These are phyloP conservation scores for Mustela lutreola DNA, from an alignment of 2,113 vertebrate genomes.

Conservation along the genomic window DNA sequence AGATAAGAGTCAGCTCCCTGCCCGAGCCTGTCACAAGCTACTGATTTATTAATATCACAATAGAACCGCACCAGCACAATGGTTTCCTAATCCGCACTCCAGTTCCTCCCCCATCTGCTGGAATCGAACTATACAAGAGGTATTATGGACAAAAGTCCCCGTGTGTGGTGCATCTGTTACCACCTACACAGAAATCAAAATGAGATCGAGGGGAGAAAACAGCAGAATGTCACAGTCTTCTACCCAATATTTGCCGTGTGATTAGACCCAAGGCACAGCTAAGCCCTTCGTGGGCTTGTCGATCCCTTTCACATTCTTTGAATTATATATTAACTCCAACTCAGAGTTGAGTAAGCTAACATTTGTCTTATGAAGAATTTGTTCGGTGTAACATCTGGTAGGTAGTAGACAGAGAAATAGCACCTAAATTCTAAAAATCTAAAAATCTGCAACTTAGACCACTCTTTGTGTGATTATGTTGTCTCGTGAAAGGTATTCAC, in stretches of 20 bases:
- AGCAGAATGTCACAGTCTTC: not conserved
- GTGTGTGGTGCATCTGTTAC: not conserved
- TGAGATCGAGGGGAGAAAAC: not conserved
- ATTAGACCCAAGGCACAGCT: not conserved
- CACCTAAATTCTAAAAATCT: not conserved
- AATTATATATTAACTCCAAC: not conserved
- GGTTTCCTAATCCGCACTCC: not conserved
- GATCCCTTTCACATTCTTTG: constrained; percentile 23
- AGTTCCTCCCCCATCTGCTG: not conserved
- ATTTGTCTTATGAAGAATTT: not conserved
- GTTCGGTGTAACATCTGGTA: not conserved
- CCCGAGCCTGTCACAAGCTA: not conserved
- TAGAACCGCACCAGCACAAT: not conserved
- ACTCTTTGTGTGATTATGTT: not conserved
- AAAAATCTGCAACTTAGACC: not conserved
- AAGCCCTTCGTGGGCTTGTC: not conserved
- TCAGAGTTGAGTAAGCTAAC: not conserved
- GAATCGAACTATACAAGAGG: not conserved
- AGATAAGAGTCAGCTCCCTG: not conserved
- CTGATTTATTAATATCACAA: constrained; percentile 40
- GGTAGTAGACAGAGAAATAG: not conserved
- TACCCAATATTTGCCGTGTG: not conserved
- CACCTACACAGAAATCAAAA: not conserved
- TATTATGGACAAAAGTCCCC: not conserved
- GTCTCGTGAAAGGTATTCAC: not conserved